Percentiles rank a stretch among this genome's conserved stretches.
Conservation (phyloP, 2,113 vertebrate species). For the Thalassoma bifasciatum region DNA sequence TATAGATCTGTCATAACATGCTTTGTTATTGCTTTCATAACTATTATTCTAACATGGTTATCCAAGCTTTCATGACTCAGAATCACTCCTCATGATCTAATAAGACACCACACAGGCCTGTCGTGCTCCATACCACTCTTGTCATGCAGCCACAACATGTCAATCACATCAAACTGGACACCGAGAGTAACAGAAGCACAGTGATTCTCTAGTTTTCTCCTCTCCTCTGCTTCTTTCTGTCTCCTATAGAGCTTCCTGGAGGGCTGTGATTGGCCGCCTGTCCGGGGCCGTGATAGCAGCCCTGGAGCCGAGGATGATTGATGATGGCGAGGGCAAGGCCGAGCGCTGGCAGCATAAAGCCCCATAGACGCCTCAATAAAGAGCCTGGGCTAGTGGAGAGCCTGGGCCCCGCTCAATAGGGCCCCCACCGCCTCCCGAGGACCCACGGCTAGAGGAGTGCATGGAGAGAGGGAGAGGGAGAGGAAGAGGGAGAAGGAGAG, state of each 20-base stretch:
- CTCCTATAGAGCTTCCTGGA: slow-evolving; percentile 84
- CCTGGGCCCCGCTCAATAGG: slow-evolving; percentile 91
- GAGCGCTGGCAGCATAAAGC: slow-evolving; percentile 93
- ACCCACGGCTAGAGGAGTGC: slow-evolving; percentile 72
- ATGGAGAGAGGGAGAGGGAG: slow-evolving; percentile 44
- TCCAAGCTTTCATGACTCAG: slow-evolving; percentile 55
- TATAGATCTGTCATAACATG: slow-evolving; percentile 64
- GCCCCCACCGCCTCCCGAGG: slow-evolving; percentile 75
- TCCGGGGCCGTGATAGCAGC: slow-evolving; percentile 89
- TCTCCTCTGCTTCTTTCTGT: slow-evolving; percentile 66
- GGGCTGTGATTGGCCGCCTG: slow-evolving; percentile 91
- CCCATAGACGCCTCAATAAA: slow-evolving; percentile 94
- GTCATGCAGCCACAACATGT: slow-evolving; percentile 64
- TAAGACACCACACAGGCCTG: slow-evolving; percentile 47
- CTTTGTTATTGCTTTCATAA: slow-evolving; percentile 54
- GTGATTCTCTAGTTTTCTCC: slow-evolving; percentile 61
- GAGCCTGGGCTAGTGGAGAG: slow-evolving; percentile 89
- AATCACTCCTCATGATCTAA: slow-evolving; percentile 57
- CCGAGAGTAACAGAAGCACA: slow-evolving; percentile 70
- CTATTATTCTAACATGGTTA: slow-evolving; percentile 60
- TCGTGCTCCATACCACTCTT: slow-evolving; percentile 50
- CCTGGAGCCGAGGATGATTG: slow-evolving; percentile 95
- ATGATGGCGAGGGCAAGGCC: slow-evolving; percentile 97
- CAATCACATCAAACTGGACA: slow-evolving; percentile 72
- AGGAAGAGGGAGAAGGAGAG: slow-evolving; percentile 77